Conservation (phyloP, 2,113 vertebrate genomes). For the Psilopsiagon aurifrons region DNA sequence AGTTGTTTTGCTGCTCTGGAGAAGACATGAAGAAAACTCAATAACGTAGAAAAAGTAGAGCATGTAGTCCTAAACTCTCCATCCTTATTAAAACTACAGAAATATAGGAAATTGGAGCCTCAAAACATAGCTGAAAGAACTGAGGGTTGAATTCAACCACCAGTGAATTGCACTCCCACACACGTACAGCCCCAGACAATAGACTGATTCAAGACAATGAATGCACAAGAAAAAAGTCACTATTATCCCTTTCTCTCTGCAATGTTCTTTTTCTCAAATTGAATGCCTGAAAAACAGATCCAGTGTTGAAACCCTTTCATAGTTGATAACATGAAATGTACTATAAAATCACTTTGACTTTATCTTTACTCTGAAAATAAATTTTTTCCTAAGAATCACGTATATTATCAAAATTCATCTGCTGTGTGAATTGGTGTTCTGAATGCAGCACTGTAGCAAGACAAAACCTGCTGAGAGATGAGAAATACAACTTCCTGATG, state of each 20-base stretch:
- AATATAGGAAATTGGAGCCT: constrained; percentile 72
- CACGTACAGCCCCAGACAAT: constrained; percentile 76
- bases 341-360: constrained; percentile 43
- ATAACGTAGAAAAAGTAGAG: constrained; percentile 20
- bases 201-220: constrained; percentile 82
- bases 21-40: constrained; percentile 12
- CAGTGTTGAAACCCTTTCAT: constrained; percentile 17
- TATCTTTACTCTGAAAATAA: constrained; percentile 36
- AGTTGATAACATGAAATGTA: constrained; percentile 21
- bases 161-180: constrained; percentile 75
- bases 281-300: constrained; percentile 54
- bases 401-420: not conserved
- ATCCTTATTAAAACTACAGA: constrained; percentile 58
- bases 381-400: not conserved
- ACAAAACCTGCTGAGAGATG: not conserved
- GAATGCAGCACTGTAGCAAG: not conserved
- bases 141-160: constrained; percentile 67
- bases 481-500: not conserved
- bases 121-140: constrained; percentile 82
- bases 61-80: constrained; percentile 27
- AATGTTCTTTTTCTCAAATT: constrained; percentile 67
- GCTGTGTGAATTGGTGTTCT: not conserved
- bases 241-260: constrained; percentile 79
- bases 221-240: constrained; percentile 80
- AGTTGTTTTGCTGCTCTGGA: not conserved